Conservation (phyloP, 2,888 invertebrate genomes). For the Euclidia mi region DNA sequence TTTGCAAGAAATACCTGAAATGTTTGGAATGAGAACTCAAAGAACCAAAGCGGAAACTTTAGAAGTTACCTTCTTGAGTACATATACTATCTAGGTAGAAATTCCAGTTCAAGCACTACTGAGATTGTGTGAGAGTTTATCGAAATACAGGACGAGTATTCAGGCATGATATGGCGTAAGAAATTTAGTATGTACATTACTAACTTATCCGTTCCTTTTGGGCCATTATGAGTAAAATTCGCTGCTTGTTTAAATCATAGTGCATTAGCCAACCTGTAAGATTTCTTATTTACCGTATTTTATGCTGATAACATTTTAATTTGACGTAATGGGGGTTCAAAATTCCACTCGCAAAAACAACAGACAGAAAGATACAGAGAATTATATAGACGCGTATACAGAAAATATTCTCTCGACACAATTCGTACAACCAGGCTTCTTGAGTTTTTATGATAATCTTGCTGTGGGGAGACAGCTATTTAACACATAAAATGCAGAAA, state of each 20-base stretch:
- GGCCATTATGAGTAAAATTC: too few relatives aligned
- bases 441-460: conserved; percentile 50
- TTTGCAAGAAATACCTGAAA: conserved; percentile 75
- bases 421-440: conserved; percentile 43
- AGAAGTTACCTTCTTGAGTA: conserved; percentile 51
- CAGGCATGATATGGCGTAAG: conserved; percentile 83
- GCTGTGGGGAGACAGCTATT: conserved; percentile 48
- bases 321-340: too few relatives aligned
- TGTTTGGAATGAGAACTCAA: conserved; percentile 60
- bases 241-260: too few relatives aligned
- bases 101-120: conserved; percentile 71
- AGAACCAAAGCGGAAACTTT: conserved; percentile 69
- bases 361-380: conserved; percentile 22
- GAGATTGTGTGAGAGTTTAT: conserved; percentile 77
- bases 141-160: conserved; percentile 87
- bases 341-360: conserved; percentile 77
- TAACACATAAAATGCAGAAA: conserved; percentile 58
- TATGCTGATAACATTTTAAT: too few relatives aligned
- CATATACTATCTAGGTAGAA: conserved; percentile 55
- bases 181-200: conserved; percentile 84
- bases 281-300: too few relatives aligned
- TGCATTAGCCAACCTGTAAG: too few relatives aligned
- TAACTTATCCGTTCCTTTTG: too few relatives aligned
- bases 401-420: too few relatives aligned
- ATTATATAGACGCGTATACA: too few relatives aligned